Evolutionary conservation across 2,113 vertebrate species (phyloP), one percentile per base, ranked within the genome.

Genomic region (Centropus unirufus): DNA sequence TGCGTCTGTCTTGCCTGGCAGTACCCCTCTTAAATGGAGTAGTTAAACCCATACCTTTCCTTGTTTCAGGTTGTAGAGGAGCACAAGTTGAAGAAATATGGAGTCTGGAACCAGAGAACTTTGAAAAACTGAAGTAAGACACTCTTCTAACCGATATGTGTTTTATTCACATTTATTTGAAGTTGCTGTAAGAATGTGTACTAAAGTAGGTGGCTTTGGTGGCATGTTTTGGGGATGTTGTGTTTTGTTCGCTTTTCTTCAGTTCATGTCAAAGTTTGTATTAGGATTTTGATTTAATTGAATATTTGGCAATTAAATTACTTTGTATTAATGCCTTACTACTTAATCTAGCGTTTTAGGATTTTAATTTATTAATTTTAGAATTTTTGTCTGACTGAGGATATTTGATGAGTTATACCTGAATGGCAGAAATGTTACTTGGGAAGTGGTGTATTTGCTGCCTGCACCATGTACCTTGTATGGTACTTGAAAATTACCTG

Each of bases 11-110:
- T 47, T 61, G 16, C 24, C 51, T 52, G 12, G 6, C 22, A 36
- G 9, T 0, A 0, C 40, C 13, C 10, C 5, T 86, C 88, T 32
- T 11, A 49, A 51, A 32, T 24, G 34, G 12, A 2, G 12, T 70
- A 23, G 6, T 23, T 90, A 92, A 83, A 73, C 62, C 23, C 72
- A 2, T 83, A 9, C 80, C 70, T 92, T 79, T 58, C 26, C 42
- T 93, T 67, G 62, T 93, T 93, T 88, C 83, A 99, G 99, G 99
- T 74, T 99, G 99, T 94, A 99, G 98, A 98, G 99, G 99, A 88
- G 98, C 99, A 63, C 99, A 99, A 96, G 99, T 99, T 52, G 99
- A 99, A 96, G 99, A 99, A 98, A 99, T 99, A 87, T 99, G 99
- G 99, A 99, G 99, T 91, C 98, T 99, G 98, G 99, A 99, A 80